These are phyloP conservation scores for Coptodon rendalli DNA, from an alignment of 2,113 vertebrate species.

Conservation along the genomic window DNA sequence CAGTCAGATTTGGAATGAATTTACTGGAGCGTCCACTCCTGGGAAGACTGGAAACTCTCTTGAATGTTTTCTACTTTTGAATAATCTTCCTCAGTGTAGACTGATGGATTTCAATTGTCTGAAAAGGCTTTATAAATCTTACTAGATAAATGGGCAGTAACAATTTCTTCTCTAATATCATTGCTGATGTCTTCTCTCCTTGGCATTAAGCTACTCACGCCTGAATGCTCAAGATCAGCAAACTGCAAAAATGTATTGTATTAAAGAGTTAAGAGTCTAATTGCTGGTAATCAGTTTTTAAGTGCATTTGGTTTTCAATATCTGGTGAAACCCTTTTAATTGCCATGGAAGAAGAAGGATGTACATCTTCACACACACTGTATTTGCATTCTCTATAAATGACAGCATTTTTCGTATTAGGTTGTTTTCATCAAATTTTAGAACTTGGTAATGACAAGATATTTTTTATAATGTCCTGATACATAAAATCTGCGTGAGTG, in stretches of 20 bases:
- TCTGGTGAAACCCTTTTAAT: background rate
- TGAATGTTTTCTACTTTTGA: background rate
- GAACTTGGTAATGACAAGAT: background rate
- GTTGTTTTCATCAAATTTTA: background rate
- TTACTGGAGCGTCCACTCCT: background rate
- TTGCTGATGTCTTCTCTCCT: background rate
- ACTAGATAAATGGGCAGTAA: background rate
- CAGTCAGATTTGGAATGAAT: background rate
- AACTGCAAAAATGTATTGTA: background rate
- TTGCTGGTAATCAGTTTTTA: background rate
- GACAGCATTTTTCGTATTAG: background rate
- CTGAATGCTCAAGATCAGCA: background rate
- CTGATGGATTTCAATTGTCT: background rate
- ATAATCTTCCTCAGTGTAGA: background rate
- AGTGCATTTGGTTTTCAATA: background rate
- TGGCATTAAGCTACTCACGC: background rate
- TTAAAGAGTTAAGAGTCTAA: background rate
- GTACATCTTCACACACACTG: background rate
- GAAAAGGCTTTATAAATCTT: background rate
- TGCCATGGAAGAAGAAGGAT: background rate
- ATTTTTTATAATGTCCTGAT: background rate
- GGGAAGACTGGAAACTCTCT: background rate
- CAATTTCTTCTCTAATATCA: background rate
- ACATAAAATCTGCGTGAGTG: background rate
- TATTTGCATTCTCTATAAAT: background rate